Conservation (phyloP, 2,797 vertebrate species). For the Halcyon badia region DNA sequence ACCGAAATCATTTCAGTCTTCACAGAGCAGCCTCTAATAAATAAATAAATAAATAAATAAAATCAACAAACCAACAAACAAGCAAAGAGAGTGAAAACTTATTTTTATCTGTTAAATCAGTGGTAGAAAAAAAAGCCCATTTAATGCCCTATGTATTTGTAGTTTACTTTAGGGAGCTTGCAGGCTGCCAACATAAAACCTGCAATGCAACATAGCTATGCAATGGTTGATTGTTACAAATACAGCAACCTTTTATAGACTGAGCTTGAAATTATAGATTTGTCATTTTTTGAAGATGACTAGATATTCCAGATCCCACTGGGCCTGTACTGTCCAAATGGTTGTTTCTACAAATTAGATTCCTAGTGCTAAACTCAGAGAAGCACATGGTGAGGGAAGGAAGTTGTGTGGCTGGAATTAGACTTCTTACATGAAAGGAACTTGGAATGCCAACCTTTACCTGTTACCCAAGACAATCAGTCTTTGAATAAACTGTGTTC, state of each 20-base stretch:
- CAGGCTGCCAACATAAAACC: neutral
- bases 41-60: neutral
- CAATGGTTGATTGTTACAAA: neutral
- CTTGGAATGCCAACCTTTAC: neutral
- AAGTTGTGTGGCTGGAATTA: neutral
- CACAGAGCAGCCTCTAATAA: neutral
- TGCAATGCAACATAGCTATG: neutral
- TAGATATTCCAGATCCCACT: neutral
- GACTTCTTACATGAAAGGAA: neutral
- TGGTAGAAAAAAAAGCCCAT: neutral
- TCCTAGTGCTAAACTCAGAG: neutral
- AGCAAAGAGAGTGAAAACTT: neutral
- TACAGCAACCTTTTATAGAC: neutral
- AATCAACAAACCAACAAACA: neutral
- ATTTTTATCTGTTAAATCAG: neutral
- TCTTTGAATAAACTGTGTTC: constrained; percentile 38
- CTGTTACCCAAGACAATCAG: neutral
- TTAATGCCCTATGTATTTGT: neutral
- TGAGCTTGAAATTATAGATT: neutral
- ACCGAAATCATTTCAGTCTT: neutral
- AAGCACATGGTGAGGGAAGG: neutral
- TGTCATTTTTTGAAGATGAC: neutral
- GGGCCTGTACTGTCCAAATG: neutral
- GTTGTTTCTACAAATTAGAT: neutral
- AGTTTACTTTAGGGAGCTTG: neutral